Base-by-base conservation (phyloP, 2,888 invertebrate species). In the Cheilosia vernalis region DNA sequence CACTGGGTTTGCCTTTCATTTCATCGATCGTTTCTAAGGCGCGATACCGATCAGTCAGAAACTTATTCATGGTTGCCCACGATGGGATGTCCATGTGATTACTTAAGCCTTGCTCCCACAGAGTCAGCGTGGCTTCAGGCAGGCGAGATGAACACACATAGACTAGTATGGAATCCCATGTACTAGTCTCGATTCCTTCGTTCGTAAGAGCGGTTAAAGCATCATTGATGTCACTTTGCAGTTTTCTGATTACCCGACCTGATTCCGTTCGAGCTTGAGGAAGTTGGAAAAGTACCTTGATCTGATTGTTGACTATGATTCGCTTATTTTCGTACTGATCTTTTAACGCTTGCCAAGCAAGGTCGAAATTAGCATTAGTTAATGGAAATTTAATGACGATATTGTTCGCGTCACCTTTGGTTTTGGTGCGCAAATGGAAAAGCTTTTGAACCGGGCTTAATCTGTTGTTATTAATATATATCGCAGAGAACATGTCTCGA, bases 121-220 rank as follows among this genome's bases (percentile, higher is more conserved):
- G 7, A 13, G 15, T n/a, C 4, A 53, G 9, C 4, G 51, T 53
- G 13, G 24, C 24, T 13, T 53, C 51, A 15, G 51, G 51, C 13
- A 53, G 17, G 24, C 27, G 51, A 53, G 51, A 53, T 24, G 27
- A 53, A 13, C 53, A 53, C 4, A 53, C 15, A n/a, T 27, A n/a
- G 13, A 53, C 53, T 15, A 53, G n/a, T n/a, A 53, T 53, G 15
- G 27, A n/a, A 53, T 53, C 24, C 27, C 53, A 53, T 1, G 17
- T 53, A n/a, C 6, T 7, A 0, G 13, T 19, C 15, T 6, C 27
- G 3, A 53, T 19, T 0, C 7, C 27, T 7, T 27, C 53, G 2
- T 6, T 53, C 30, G 13, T n/a, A 4, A 53, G 53, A 4, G 27
- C 53, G 0, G 53, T 24, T 30, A 27, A n/a, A n/a, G 13, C 53